phyloP scores from a whole-genome alignment of 2,888 invertebrate genomes.

The Junonia oenone region DNA sequence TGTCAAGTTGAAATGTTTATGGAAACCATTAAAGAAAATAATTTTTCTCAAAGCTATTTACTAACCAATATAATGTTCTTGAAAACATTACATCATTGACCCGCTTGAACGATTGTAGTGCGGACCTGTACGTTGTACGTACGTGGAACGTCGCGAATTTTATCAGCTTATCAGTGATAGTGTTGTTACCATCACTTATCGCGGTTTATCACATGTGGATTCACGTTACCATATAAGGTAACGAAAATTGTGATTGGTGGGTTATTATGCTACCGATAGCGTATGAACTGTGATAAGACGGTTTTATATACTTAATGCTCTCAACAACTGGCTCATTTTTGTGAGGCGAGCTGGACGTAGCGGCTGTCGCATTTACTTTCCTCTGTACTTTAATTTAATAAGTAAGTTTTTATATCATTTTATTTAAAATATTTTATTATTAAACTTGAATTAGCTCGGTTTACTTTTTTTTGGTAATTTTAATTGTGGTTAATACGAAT shows the following conservation, averaged over 20 bases:
- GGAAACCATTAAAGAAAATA: not conserved
- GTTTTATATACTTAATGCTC: slow-evolving; percentile 78
- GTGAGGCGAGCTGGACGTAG: slow-evolving; percentile 58
- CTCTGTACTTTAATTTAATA: slow-evolving; percentile 53
- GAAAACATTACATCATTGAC: slow-evolving; percentile 17
- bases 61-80: not conserved
- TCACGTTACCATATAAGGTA: slow-evolving; percentile 87
- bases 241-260: slow-evolving; percentile 85
- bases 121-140: slow-evolving; percentile 14
- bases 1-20: not conserved
- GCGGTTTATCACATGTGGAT: slow-evolving; percentile 55
- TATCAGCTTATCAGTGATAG: slow-evolving; percentile 33
- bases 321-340: slow-evolving; percentile 63
- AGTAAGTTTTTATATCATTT: slow-evolving; percentile 50
- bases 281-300: slow-evolving; percentile 73
- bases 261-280: slow-evolving; percentile 69
- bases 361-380: slow-evolving; percentile 55
- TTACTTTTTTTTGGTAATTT: slow-evolving; percentile 1
- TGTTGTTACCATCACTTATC: slow-evolving; percentile 45
- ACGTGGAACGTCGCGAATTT: slow-evolving; percentile 12
- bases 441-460: slow-evolving; percentile 2
- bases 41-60: not conserved
- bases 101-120: slow-evolving; percentile 12
- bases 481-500: not conserved
- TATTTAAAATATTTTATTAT: slow-evolving; percentile 2